Conservation (phyloP, 2,888 invertebrate species). For the Pristionchus fissidentatus region DNA sequence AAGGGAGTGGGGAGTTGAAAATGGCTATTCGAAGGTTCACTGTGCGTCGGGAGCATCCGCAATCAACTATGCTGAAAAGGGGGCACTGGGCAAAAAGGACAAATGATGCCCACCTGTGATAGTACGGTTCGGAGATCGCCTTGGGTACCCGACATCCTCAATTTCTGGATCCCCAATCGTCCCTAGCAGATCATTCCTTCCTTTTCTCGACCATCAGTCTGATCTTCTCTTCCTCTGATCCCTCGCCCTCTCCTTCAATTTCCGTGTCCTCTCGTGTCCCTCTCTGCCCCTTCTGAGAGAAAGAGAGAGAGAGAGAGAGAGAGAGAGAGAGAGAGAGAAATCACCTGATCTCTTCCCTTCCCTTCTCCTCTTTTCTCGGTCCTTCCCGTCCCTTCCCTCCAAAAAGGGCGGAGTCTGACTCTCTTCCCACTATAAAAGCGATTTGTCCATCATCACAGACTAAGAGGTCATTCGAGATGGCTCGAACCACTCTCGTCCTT, state of each 20-base stretch:
- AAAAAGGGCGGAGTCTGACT: conserved; percentile 16
- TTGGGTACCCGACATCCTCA: too few species aligned
- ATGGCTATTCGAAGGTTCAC: too few species aligned
- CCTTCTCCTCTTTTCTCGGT: conserved; percentile 33
- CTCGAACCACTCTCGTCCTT: conserved; percentile 3
- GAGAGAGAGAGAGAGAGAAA: too few species aligned
- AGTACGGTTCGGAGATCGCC: too few species aligned
- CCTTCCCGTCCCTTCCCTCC: conserved; percentile 10
- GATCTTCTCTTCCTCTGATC: background rate
- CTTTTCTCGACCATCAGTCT: background rate
- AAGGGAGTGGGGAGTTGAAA: too few species aligned
- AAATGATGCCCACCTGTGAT: too few species aligned
- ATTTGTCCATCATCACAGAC: background rate
- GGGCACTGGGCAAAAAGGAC: too few species aligned
- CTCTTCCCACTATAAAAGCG: background rate
- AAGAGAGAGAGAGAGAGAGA: too few species aligned
- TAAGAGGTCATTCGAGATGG: conserved; percentile 26
- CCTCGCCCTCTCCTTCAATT: too few species aligned
- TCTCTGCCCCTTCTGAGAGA: background rate
- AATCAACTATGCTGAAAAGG: too few species aligned
- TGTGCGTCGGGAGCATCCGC: too few species aligned
- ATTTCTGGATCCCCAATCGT: background rate
- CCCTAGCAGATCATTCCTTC: background rate
- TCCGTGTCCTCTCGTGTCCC: background rate
- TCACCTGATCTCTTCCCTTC: background rate